These are phyloP conservation scores for Drosophila setifemur DNA, from an alignment of 1,140 invertebrate genomes.

Conservation along the genomic window DNA sequence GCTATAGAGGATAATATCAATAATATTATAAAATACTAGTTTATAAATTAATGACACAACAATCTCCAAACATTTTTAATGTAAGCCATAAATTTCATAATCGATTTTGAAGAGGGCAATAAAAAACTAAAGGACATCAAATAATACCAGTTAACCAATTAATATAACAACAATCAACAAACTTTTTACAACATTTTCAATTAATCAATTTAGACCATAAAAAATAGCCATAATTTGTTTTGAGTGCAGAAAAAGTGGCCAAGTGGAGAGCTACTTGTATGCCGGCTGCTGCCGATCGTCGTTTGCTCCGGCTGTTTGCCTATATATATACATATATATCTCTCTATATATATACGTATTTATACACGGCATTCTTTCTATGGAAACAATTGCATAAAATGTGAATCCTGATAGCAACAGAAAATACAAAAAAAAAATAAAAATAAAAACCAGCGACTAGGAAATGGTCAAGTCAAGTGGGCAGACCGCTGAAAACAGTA, in stretches of 20 bases:
- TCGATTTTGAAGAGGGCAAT: too few relatives aligned
- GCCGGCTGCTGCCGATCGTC: slow-evolving; percentile 36
- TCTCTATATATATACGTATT: slow-evolving; percentile 25
- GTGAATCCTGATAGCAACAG: slow-evolving; percentile 76
- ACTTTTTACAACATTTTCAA: too few relatives aligned
- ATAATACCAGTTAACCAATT: too few relatives aligned
- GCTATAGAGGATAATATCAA: too few relatives aligned
- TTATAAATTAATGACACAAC: too few relatives aligned
- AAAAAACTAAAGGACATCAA: too few relatives aligned
- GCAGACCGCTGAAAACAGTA: slow-evolving; percentile 37
- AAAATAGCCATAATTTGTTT: too few relatives aligned
- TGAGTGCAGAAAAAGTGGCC: slow-evolving; percentile 14
- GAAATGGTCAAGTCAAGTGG: slow-evolving; percentile 47
- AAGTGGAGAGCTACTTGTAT: slow-evolving; percentile 58
- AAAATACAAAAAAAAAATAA: slow-evolving; percentile 25
- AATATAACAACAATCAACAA: too few relatives aligned
- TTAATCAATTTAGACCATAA: too few relatives aligned
- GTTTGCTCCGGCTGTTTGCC: slow-evolving; percentile 8
- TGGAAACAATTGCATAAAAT: slow-evolving; percentile 81
- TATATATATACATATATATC: slow-evolving; percentile 7
- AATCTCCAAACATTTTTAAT: too few relatives aligned
- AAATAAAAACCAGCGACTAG: slow-evolving; percentile 5
- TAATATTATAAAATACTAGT: too few relatives aligned
- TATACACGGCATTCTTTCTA: slow-evolving; percentile 75
- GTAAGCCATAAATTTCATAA: too few relatives aligned